A percentile compares a stretch with the other conserved stretches of the same genome.
Conservation (phyloP, 2,888 invertebrate genomes). For the Eristalis pertinax region DNA sequence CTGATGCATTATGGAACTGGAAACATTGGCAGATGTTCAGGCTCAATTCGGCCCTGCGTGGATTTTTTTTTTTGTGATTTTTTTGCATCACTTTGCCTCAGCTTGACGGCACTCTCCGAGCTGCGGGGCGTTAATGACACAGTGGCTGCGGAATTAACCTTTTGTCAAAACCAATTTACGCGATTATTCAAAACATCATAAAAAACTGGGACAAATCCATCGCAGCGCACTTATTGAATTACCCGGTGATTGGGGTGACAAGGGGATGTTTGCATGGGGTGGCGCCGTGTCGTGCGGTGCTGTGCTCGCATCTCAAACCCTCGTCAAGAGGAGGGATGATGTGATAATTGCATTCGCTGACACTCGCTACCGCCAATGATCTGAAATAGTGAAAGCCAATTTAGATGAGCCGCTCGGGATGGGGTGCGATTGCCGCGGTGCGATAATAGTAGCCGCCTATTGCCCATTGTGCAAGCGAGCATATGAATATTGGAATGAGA, state of each 20-base stretch:
- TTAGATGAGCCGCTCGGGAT: constrained; percentile 37
- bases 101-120: constrained; percentile 20
- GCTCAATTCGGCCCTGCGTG: constrained; percentile 20
- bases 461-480: constrained; percentile 60
- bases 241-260: constrained; percentile 36
- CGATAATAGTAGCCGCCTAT: constrained; percentile 43
- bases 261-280: constrained; percentile 56
- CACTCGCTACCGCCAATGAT: constrained; percentile 55
- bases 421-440: constrained; percentile 45
- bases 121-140: constrained; percentile 68
- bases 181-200: constrained; percentile 59
- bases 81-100: neutral
- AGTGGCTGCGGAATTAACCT: constrained; percentile 68
- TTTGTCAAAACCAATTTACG: constrained; percentile 71
- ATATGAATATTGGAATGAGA: constrained; percentile 69
- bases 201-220: constrained; percentile 13
- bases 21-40: constrained; percentile 70
- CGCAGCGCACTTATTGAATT: constrained; percentile 42
- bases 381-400: constrained; percentile 69
- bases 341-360: constrained; percentile 69
- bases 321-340: constrained; percentile 35
- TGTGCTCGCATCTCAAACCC: constrained; percentile 43
- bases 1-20: constrained; percentile 65
- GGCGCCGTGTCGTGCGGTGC: constrained; percentile 38
- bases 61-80: constrained; percentile 21